Conservation (phyloP, 2,113 vertebrate species). For the Ictalurus punctatus region DNA sequence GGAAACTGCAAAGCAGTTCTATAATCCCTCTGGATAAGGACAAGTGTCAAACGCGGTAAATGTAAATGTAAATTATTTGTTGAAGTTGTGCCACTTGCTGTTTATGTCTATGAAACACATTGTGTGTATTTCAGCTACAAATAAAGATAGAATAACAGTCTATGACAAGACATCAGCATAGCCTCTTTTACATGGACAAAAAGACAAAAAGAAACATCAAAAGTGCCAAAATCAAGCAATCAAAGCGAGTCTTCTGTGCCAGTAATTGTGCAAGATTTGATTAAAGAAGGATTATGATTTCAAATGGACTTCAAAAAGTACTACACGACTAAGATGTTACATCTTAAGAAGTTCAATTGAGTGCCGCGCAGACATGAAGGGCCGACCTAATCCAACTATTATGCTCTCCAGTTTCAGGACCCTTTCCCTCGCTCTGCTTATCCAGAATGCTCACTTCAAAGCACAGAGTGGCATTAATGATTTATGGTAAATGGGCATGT, state of each 20-base stretch:
- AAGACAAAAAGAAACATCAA: slow-evolving; percentile 47
- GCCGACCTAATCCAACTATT: slow-evolving; percentile 48
- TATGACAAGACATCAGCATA: slow-evolving; percentile 31
- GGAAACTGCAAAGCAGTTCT: not conserved
- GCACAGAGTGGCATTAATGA: slow-evolving; percentile 47
- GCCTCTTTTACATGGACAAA: slow-evolving; percentile 37
- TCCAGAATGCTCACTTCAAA: slow-evolving; percentile 56
- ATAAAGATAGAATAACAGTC: slow-evolving; percentile 21
- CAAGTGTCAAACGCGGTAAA: not conserved
- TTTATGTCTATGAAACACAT: not conserved
- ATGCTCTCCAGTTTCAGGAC: slow-evolving; percentile 47
- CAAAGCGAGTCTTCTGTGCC: slow-evolving; percentile 5
- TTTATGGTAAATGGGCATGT: slow-evolving; percentile 48
- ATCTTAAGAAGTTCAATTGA: slow-evolving; percentile 52
- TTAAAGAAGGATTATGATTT: slow-evolving; percentile 58
- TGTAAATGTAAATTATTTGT: slow-evolving; percentile 5
- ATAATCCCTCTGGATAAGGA: not conserved
- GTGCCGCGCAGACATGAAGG: slow-evolving; percentile 47
- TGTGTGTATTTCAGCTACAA: not conserved
- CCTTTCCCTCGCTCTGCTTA: slow-evolving; percentile 41
- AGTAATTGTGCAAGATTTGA: slow-evolving; percentile 51
- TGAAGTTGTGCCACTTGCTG: not conserved
- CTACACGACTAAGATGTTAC: slow-evolving; percentile 49
- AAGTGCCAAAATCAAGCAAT: slow-evolving; percentile 37
- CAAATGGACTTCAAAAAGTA: slow-evolving; percentile 52